These are phyloP conservation scores for Centrocercus urophasianus DNA, from an alignment of 2,113 vertebrate genomes.

Conservation along the genomic window DNA sequence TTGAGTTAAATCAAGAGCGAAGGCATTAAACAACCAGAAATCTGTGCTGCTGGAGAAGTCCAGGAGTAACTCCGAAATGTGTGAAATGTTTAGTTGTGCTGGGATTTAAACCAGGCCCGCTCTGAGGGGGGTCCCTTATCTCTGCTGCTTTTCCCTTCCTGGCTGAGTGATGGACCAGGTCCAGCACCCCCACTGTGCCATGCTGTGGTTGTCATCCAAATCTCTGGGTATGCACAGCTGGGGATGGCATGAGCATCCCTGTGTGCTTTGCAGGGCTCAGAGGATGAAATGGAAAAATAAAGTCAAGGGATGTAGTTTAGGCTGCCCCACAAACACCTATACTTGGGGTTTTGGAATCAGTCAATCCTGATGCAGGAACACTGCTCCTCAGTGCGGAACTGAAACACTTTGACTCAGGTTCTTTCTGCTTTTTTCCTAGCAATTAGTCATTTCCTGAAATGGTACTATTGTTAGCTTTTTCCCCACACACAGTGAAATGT, in stretches of 20 bases:
- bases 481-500: not conserved
- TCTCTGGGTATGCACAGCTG: accelerated
- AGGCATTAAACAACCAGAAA: not conserved
- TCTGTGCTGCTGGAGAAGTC: not conserved
- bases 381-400: not conserved
- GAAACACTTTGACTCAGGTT: not conserved
- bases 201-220: not conserved
- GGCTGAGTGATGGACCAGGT: not conserved
- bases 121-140: not conserved
- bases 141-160: not conserved
- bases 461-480: not conserved
- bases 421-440: not conserved
- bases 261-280: not conserved
- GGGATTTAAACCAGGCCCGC: not conserved
- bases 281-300: not conserved
- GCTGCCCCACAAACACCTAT: accelerated
- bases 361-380: not conserved
- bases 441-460: not conserved
- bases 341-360: accelerated
- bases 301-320: not conserved
- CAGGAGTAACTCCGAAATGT: not conserved
- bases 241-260: not conserved
- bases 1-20: not conserved
- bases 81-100: not conserved
- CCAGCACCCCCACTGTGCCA: accelerated